phyloP scores from a whole-genome alignment of 2,113 vertebrate genomes.

The Catharus fuscescens region DNA sequence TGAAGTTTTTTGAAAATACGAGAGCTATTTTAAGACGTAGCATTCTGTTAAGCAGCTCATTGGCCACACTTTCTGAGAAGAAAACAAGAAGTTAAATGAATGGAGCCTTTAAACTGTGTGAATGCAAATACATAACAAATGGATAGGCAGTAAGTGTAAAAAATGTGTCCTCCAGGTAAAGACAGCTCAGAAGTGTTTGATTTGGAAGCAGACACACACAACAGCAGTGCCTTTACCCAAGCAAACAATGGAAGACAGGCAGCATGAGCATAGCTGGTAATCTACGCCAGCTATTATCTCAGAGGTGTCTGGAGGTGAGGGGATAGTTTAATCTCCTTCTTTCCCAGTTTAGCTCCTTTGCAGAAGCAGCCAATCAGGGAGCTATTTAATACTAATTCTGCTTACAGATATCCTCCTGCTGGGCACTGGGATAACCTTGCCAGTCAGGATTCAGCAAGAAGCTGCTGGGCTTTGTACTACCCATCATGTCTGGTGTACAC shows the following conservation, averaged over 20 bases:
- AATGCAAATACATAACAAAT: neutral
- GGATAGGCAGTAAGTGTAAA: neutral
- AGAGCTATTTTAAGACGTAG: neutral
- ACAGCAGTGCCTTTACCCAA: neutral
- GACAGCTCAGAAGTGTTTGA: neutral
- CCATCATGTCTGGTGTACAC: neutral
- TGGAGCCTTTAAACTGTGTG: neutral
- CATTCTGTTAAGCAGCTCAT: neutral
- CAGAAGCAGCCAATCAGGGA: neutral
- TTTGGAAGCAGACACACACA: neutral
- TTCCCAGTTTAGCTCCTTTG: conserved; percentile 34
- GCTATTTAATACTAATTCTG: conserved; percentile 41
- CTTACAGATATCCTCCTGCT: neutral
- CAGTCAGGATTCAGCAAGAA: neutral
- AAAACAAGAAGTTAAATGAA: neutral
- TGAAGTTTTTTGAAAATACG: neutral
- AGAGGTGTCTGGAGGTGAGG: conserved; percentile 23
- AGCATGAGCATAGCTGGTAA: neutral
- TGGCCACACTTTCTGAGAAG: neutral
- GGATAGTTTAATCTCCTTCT: conserved; percentile 34
- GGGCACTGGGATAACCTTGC: neutral
- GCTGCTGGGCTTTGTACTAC: neutral
- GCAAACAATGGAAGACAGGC: neutral
- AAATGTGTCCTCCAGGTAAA: neutral
- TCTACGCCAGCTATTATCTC: neutral